Evolutionary conservation across 1,140 invertebrate genomes (phyloP).

Genomic region (Micrasema minimum): DNA sequence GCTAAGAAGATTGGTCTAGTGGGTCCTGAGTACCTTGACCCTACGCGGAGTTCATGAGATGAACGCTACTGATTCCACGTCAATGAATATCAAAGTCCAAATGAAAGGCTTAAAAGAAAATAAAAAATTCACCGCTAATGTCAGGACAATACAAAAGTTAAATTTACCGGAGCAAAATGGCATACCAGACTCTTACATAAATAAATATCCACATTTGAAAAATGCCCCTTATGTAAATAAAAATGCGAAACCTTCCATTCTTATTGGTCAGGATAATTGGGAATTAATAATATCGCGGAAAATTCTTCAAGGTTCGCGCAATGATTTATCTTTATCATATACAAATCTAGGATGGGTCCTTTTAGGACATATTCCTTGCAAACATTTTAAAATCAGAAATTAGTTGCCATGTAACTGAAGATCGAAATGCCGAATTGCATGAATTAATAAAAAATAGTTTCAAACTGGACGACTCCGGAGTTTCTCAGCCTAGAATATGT

Average conservation of each 20-base stretch:
- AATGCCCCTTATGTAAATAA: not conserved
- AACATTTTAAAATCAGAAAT: not conserved
- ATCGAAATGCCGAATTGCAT: not conserved
- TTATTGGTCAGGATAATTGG: slow-evolving; percentile 1
- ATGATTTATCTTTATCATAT: not conserved
- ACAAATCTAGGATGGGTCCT: not conserved
- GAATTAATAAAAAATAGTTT: too few relatives aligned
- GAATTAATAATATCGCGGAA: not conserved
- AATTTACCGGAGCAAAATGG: not conserved
- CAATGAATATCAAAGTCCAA: not conserved
- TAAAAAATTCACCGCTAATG: not conserved
- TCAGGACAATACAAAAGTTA: not conserved
- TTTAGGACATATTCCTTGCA: not conserved
- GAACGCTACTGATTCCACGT: not conserved
- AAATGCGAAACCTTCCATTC: not conserved
- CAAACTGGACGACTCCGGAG: too few relatives aligned
- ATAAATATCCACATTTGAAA: slow-evolving; percentile 1
- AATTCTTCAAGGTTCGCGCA: not conserved
- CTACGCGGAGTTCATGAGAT: not conserved
- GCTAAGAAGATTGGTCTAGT: not conserved
- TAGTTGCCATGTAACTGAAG: not conserved
- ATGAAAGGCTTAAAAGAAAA: not conserved
- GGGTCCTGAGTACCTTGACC: not conserved
- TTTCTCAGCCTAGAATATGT: too few relatives aligned
- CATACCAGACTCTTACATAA: not conserved